A percentile compares a stretch with the other conserved stretches of the same genome.
These are phyloP conservation scores for Elaphurus davidianus DNA, from an alignment of 2,113 vertebrate genomes.

Conservation along the genomic window DNA sequence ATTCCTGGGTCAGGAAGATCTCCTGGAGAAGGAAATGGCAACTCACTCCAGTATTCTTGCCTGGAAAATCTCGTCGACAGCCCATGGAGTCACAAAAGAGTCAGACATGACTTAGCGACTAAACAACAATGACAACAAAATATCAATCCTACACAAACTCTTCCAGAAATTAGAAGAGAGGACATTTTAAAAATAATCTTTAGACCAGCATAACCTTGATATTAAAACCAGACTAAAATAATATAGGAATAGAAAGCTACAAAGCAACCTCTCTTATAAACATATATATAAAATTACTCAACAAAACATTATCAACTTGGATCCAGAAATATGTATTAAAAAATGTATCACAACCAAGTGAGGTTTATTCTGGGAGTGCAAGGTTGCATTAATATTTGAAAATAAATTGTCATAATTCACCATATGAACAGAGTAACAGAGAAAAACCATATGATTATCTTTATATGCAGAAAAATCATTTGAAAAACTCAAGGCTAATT, in stretches of 20 bases:
- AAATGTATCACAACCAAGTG: background rate
- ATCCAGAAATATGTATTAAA: background rate
- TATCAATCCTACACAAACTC: background rate
- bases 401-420: slow-evolving; percentile 4
- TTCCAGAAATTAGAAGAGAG: background rate
- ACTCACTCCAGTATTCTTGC: background rate
- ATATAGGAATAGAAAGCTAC: background rate
- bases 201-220: background rate
- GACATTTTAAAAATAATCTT: background rate
- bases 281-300: background rate
- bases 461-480: background rate
- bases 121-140: background rate
- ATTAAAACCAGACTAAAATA: background rate
- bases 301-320: background rate
- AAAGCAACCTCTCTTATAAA: background rate
- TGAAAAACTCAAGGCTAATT: background rate
- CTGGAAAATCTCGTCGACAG: background rate
- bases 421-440: background rate
- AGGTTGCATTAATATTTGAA: slow-evolving; percentile 5
- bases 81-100: background rate
- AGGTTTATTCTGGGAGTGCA: background rate
- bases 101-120: background rate
- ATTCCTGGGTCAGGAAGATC: background rate
- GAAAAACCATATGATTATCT: background rate
- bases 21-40: background rate